A percentile compares a stretch with the other conserved stretches of the same genome.
These are phyloP conservation scores for Chrysochloris asiatica DNA, from an alignment of 2,113 vertebrate genomes.

Conservation along the genomic window DNA sequence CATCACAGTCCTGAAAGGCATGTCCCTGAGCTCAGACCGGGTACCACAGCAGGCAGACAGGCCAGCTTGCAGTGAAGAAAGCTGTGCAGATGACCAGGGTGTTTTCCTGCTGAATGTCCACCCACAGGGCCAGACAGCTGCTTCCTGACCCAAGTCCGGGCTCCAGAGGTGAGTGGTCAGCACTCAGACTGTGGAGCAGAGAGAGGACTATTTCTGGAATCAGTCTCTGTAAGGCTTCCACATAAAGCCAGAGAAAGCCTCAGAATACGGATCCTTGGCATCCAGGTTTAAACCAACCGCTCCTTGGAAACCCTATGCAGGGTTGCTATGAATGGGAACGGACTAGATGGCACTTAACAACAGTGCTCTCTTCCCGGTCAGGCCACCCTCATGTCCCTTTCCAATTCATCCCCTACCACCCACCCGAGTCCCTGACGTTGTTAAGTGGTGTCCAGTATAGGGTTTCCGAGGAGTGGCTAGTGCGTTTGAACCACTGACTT, in stretches of 20 bases:
- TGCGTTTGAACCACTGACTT: too few relatives aligned
- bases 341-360: too few relatives aligned
- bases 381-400: neutral
- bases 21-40: accelerated
- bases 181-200: neutral
- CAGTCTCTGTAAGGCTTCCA: too few relatives aligned
- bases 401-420: too few relatives aligned
- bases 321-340: too few relatives aligned
- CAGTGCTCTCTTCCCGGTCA: too few relatives aligned
- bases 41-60: neutral
- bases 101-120: neutral
- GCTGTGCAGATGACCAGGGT: neutral
- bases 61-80: neutral
- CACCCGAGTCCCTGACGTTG: too few relatives aligned
- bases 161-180: neutral
- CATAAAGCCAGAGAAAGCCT: neutral
- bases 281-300: too few relatives aligned
- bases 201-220: neutral
- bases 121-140: neutral
- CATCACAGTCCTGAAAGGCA: accelerated
- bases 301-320: too few relatives aligned
- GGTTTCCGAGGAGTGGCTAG: too few relatives aligned
- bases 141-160: neutral
- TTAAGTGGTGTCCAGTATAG: too few relatives aligned
- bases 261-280: too few relatives aligned